These are phyloP conservation scores for Drosophila bunnanda DNA, from an alignment of 2,888 invertebrate genomes.

Conservation along the genomic window DNA sequence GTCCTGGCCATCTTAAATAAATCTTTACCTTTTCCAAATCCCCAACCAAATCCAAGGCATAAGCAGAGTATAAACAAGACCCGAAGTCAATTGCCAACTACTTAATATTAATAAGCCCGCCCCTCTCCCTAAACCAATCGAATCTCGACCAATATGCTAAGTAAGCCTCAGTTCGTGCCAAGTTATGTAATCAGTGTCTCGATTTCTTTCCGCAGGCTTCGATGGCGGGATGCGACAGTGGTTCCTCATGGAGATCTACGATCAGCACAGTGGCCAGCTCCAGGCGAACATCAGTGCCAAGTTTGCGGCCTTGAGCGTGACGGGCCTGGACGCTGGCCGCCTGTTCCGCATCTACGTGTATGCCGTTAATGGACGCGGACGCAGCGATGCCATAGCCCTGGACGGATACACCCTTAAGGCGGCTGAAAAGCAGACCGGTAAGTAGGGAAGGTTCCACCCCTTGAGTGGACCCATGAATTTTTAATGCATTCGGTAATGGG, in stretches of 20 bases:
- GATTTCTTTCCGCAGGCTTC: constrained; percentile 85
- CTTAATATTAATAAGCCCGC: constrained; percentile 39
- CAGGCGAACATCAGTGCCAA: constrained; percentile 89
- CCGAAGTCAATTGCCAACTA: constrained; percentile 27
- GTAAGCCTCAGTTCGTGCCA: constrained; percentile 38
- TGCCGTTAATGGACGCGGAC: constrained; percentile 92
- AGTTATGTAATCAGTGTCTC: constrained; percentile 33
- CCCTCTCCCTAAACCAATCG: constrained; percentile 1
- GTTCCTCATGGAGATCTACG: constrained; percentile 90
- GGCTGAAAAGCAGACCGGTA: constrained; percentile 92
- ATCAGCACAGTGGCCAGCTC: constrained; percentile 87
- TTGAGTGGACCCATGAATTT: constrained; percentile 52
- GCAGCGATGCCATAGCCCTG: constrained; percentile 89
- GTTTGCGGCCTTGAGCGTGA: constrained; percentile 90
- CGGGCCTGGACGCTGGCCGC: constrained; percentile 91
- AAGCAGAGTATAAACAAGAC: constrained; percentile 5
- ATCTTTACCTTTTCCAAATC: constrained; percentile 21
- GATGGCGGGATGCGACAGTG: constrained; percentile 91
- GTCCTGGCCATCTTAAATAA: constrained; percentile 21
- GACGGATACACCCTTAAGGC: constrained; percentile 91
- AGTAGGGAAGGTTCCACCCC: constrained; percentile 53
- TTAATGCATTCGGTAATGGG: constrained; percentile 34
- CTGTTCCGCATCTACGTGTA: constrained; percentile 92
- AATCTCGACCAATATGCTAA: constrained; percentile 38
- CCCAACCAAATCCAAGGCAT: neutral